Evolutionary conservation across 2,113 vertebrate genomes (phyloP).

Genomic region (Bungarus multicinctus): DNA sequence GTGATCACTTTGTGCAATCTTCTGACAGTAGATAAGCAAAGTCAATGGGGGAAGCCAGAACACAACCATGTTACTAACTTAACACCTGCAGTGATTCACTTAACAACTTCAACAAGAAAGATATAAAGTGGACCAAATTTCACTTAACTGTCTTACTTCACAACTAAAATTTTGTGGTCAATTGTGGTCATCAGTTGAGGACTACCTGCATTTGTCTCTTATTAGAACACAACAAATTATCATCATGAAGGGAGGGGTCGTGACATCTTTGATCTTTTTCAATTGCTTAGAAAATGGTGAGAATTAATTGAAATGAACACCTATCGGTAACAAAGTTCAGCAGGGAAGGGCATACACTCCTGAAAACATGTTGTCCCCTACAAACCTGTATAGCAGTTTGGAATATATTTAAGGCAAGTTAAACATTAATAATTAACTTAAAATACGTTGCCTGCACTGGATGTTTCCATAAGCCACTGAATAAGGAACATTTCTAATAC

Average conservation of each 20-base stretch:
- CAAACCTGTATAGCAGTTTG: background rate
- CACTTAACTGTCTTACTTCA: no score
- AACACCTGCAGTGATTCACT: no score
- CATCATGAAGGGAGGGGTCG: background rate
- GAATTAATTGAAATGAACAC: background rate
- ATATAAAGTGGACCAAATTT: no score
- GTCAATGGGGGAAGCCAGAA: no score
- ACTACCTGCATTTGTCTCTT: background rate
- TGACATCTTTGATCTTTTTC: background rate
- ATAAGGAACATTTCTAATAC: background rate
- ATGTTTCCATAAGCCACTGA: background rate
- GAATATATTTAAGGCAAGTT: background rate
- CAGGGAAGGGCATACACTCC: background rate
- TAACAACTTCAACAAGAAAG: no score
- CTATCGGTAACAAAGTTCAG: background rate
- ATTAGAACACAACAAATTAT: background rate
- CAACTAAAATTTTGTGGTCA: no score
- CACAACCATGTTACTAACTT: no score
- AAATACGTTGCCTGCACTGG: background rate
- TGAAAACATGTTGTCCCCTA: background rate
- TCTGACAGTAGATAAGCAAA: no score
- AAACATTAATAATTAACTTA: background rate
- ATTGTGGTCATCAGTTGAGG: no score
- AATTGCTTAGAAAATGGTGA: background rate
- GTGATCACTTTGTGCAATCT: no score